A percentile compares a stretch with the other conserved stretches of the same genome.
These are phyloP conservation scores for Equus quagga DNA, from an alignment of 2,113 vertebrate genomes.

Conservation along the genomic window DNA sequence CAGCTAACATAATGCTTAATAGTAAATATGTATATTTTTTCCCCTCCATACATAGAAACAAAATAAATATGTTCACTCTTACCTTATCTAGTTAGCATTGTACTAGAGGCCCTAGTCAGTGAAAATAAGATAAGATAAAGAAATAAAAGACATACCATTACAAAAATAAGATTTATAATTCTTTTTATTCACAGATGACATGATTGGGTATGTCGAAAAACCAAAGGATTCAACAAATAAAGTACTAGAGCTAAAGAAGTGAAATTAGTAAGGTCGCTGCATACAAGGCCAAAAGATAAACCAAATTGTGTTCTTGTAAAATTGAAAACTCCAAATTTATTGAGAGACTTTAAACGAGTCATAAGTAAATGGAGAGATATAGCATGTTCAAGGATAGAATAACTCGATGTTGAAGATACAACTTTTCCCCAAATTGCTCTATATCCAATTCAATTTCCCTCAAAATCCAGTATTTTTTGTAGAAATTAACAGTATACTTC, in stretches of 20 bases:
- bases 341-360: background rate
- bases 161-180: background rate
- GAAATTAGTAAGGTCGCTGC: background rate
- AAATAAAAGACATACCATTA: background rate
- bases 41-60: background rate
- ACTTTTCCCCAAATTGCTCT: background rate
- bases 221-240: background rate
- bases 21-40: background rate
- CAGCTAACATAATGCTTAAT: background rate
- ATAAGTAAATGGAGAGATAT: background rate
- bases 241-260: background rate
- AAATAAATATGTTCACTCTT: background rate
- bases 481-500: background rate
- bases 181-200: background rate
- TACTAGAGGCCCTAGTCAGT: background rate
- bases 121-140: background rate
- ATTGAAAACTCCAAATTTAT: background rate
- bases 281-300: background rate
- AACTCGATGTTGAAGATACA: background rate
- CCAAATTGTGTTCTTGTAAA: background rate
- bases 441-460: background rate
- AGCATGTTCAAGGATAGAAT: background rate
- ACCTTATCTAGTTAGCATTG: background rate
- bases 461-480: background rate
- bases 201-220: background rate